Conservation (phyloP, 2,113 vertebrate species). For the Epinephelus fuscoguttatus region DNA sequence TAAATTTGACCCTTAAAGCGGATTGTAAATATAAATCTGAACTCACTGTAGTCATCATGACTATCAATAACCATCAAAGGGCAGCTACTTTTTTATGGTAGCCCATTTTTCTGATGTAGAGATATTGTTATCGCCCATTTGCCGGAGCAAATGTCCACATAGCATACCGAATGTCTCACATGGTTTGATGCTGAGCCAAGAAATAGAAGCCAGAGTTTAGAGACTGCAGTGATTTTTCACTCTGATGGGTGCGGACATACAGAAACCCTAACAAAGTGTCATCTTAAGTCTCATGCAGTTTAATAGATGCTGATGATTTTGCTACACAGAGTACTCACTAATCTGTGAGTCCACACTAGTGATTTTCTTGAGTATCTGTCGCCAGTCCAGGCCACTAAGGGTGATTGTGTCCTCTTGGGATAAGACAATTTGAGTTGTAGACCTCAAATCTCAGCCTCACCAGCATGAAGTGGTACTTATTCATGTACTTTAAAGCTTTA, state of each 20-base stretch:
- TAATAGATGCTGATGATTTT: neutral
- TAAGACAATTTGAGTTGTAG: slow-evolving; percentile 27
- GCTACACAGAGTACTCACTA: neutral
- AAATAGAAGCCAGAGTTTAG: slow-evolving; percentile 21
- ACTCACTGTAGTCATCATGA: slow-evolving; percentile 12
- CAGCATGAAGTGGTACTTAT: slow-evolving; percentile 11
- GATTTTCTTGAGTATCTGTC: slow-evolving; percentile 26
- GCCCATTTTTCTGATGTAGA: slow-evolving; percentile 29
- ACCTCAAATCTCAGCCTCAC: slow-evolving; percentile 14
- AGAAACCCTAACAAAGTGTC: neutral
- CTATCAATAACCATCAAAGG: slow-evolving; percentile 23
- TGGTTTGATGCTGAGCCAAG: slow-evolving; percentile 60
- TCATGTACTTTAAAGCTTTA: neutral
- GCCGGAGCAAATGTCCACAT: neutral
- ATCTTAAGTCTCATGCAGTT: neutral
- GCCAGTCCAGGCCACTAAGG: neutral
- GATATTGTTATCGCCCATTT: slow-evolving; percentile 32
- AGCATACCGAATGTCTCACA: neutral
- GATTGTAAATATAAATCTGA: slow-evolving; percentile 39
- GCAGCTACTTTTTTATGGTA: slow-evolving; percentile 10
- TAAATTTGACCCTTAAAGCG: slow-evolving; percentile 29
- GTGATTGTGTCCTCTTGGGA: slow-evolving; percentile 26
- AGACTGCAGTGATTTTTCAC: slow-evolving; percentile 27
- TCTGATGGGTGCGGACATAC: neutral
- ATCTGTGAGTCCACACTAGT: slow-evolving; percentile 4